Conservation (phyloP, 2,888 invertebrate species). For the Gonocerus acuteangulatus region DNA sequence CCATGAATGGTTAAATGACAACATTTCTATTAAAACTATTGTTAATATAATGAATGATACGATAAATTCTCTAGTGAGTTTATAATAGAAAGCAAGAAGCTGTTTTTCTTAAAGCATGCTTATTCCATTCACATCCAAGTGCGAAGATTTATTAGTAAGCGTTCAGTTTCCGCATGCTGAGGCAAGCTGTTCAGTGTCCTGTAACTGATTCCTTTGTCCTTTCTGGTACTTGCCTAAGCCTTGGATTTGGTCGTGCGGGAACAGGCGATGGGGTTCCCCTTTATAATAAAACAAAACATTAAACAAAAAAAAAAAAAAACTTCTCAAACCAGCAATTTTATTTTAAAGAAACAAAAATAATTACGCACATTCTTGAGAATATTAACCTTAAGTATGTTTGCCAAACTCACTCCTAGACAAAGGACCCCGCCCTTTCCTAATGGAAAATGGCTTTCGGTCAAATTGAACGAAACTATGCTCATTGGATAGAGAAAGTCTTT, state of each 20-base stretch:
- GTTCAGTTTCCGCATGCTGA: background rate
- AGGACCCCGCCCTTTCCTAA: too few species aligned
- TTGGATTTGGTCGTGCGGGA: constrained; percentile 22
- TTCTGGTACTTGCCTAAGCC: constrained; percentile 35
- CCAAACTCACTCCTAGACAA: too few species aligned
- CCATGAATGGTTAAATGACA: too few species aligned
- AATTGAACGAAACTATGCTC: too few species aligned
- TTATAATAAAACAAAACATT: constrained; percentile 18
- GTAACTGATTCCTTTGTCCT: constrained; percentile 11
- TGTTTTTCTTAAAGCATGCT: background rate
- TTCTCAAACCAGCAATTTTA: background rate
- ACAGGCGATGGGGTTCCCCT: constrained; percentile 31
- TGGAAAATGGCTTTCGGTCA: too few species aligned
- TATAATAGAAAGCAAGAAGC: too few species aligned
- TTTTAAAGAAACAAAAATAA: constrained; percentile 4
- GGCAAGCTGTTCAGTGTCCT: background rate
- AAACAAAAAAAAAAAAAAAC: background rate
- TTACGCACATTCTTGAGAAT: background rate
- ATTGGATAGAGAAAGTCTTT: too few species aligned
- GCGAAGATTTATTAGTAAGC: background rate
- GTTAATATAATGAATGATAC: too few species aligned
- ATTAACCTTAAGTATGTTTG: too few species aligned
- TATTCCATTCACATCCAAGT: background rate
- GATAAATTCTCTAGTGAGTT: too few species aligned
- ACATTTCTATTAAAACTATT: too few species aligned